These are phyloP conservation scores for Saguinus oedipus DNA, from an alignment of 2,797 vertebrate species.

Conservation along the genomic window DNA sequence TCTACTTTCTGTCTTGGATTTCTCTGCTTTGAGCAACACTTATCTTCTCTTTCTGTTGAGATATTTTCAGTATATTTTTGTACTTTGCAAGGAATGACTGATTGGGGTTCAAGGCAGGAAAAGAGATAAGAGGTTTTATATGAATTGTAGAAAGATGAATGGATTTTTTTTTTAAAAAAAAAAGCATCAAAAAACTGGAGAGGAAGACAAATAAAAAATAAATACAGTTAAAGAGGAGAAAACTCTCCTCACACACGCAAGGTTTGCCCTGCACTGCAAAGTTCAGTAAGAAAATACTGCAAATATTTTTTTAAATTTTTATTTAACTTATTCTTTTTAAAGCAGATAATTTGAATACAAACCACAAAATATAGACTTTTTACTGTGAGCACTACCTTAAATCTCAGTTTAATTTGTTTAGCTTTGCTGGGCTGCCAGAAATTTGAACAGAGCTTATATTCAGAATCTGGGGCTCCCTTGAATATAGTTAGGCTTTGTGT, in stretches of 20 bases:
- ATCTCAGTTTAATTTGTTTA: neutral
- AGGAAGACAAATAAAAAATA: neutral
- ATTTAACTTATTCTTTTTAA: neutral
- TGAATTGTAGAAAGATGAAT: neutral
- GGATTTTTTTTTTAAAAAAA: neutral
- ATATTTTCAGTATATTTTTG: neutral
- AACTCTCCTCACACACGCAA: neutral
- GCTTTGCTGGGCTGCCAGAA: neutral
- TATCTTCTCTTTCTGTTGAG: neutral
- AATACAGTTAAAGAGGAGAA: neutral
- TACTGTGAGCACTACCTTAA: neutral
- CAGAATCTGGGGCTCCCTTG: neutral
- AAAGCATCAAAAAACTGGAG: neutral
- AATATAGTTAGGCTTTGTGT: too few relatives aligned
- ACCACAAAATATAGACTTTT: neutral
- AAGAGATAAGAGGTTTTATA: neutral
- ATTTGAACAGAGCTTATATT: neutral
- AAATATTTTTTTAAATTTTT: fast-evolving
- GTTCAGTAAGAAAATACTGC: neutral
- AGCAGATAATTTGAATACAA: neutral
- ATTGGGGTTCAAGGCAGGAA: neutral
- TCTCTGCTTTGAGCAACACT: neutral
- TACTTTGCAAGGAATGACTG: neutral
- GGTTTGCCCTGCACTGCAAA: neutral
- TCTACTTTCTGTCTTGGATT: neutral